Conservation (phyloP, 2,888 invertebrate species). For the Heliconius ismenius region DNA sequence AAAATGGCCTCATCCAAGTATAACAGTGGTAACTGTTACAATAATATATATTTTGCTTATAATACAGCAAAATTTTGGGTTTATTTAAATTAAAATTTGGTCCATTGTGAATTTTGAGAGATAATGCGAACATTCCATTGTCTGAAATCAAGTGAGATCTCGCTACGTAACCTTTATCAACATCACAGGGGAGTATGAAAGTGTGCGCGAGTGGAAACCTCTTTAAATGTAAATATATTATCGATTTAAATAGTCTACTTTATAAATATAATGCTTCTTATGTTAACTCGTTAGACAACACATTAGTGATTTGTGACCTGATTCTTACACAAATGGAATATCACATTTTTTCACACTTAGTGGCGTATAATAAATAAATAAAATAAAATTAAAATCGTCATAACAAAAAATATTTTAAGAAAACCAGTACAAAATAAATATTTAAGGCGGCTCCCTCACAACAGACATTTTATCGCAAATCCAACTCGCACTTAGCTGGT, state of each 20-base stretch:
- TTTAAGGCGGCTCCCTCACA: no score
- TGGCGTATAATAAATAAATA: no score
- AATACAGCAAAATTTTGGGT: background rate
- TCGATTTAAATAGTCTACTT: slow-evolving; percentile 6
- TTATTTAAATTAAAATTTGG: slow-evolving; percentile 7
- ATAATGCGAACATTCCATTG: slow-evolving; percentile 7
- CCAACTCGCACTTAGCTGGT: background rate
- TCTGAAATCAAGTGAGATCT: slow-evolving; percentile 20
- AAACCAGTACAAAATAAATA: no score
- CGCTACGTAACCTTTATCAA: slow-evolving; percentile 12
- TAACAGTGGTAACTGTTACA: no score
- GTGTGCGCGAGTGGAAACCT: slow-evolving; percentile 6
- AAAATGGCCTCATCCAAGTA: no score
- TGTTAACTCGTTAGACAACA: background rate
- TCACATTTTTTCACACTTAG: no score
- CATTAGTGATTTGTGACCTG: background rate
- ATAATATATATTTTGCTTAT: background rate
- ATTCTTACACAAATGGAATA: no score
- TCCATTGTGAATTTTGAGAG: slow-evolving; percentile 7
- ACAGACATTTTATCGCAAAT: background rate
- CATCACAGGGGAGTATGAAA: slow-evolving; percentile 12
- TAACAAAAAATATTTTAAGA: no score
- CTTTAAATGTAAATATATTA: slow-evolving; percentile 27
- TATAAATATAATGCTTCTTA: background rate
- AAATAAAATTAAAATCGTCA: no score